These are phyloP conservation scores for Cyphomyrus plagiostoma DNA, from an alignment of 2,113 vertebrate species.

Conservation along the genomic window DNA sequence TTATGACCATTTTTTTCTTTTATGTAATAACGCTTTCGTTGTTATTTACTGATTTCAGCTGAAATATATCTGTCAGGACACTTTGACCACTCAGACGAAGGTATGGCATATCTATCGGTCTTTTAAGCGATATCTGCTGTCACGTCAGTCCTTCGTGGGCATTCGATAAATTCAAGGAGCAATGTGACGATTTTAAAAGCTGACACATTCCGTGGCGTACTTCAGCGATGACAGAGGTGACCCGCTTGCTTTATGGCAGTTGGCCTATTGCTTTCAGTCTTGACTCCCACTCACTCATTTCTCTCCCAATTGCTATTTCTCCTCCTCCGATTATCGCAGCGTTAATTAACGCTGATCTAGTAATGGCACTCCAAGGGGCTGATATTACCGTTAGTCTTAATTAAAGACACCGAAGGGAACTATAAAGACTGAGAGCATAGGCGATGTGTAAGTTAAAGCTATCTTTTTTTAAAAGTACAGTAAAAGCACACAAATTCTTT, in stretches of 20 bases:
- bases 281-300: constrained; percentile 19
- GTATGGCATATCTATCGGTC: neutral
- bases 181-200: constrained; percentile 56
- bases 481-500: constrained; percentile 4
- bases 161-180: constrained; percentile 54
- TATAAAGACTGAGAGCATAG: constrained; percentile 62
- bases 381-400: constrained; percentile 68
- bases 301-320: constrained; percentile 18
- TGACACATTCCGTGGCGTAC: constrained; percentile 41
- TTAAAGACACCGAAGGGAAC: constrained; percentile 65
- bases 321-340: constrained; percentile 49
- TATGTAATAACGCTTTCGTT: neutral
- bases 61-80: neutral
- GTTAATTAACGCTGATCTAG: constrained; percentile 64
- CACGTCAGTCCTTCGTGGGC: constrained; percentile 45
- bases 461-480: constrained; percentile 31
- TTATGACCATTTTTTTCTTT: neutral
- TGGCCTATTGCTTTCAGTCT: neutral
- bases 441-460: constrained; percentile 46
- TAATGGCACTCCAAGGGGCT: constrained; percentile 60
- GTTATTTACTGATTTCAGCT: neutral
- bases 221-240: neutral
- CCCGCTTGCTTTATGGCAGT: constrained; percentile 40
- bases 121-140: constrained; percentile 27
- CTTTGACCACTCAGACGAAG: neutral